Base-by-base conservation (phyloP, 2,888 invertebrate genomes). In the Pharmacophagus antenor region DNA sequence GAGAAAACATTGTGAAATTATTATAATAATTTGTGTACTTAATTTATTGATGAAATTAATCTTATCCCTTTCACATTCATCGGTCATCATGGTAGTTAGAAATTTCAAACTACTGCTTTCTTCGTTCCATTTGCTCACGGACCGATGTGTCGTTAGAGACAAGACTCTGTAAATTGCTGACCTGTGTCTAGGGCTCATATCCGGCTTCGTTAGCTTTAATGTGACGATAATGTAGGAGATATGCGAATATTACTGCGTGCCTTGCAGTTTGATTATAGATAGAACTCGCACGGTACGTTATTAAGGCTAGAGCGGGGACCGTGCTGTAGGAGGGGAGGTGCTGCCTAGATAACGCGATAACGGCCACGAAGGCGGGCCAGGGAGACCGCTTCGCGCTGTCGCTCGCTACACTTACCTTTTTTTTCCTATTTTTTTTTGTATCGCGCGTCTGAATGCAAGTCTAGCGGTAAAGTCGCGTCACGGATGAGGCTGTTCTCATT, bases 271-370 rank as follows among this genome's bases (percentile, higher is more conserved):
- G 63, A 58, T 61, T 50, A 27, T 56, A 58, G 58, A 54, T 61
- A 57, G 44, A 56, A 20, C 56, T 61, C 51, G 68, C 70, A 79
- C 41, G 17, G 31, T 31, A 31, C 15, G 27, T 47, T 31, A 37
- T 48, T 49, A 22, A 56, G 58, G 47, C 55, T 31, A 23, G 27
- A 21, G 77, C 77, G 78, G 77, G 71, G 80, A 70, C 67, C 69
- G 64, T 27, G 10, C 12, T 67, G 64, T 54, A 59, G 78, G 82
- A 69, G 84, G 84, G 80, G 82, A 69, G 84, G 84, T 79, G 82
- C 82, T 83, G 77, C 74, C 67, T 74, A 80, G 88, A 88, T 88
- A 88, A 83, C 83, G 72, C 80, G 87, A 88, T 88, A 88, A 86
- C 77, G 74, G 70, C 69, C 44, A 66, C 67, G 77, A 81, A 79